Conservation (phyloP, 37 sponge, comb jelly and placozoan genomes). For the Crambe crambe region DNA sequence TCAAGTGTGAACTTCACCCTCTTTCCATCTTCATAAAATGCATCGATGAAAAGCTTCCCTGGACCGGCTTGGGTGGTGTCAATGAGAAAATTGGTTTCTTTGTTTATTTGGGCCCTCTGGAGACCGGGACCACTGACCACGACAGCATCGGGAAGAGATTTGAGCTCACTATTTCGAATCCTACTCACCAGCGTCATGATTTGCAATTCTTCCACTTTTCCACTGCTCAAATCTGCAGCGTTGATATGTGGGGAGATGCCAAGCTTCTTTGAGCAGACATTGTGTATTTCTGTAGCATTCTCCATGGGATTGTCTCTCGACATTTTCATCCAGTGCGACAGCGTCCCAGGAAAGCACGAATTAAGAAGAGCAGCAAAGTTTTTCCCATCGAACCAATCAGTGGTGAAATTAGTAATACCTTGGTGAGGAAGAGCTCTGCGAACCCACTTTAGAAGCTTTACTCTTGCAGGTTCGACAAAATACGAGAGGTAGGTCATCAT, state of each 20-base stretch:
- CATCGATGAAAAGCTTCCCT: constrained; percentile 59
- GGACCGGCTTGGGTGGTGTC: constrained; percentile 73
- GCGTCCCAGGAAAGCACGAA: constrained; percentile 38
- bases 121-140: constrained; percentile 64
- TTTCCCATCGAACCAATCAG: constrained; percentile 75
- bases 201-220: constrained; percentile 68
- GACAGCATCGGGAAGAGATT: constrained; percentile 57
- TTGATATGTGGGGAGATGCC: constrained; percentile 49
- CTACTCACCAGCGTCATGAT: constrained; percentile 53
- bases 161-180: constrained; percentile 45
- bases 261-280: constrained; percentile 13
- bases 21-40: constrained; percentile 36
- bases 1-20: constrained; percentile 23
- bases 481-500: constrained; percentile 87
- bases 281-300: constrained; percentile 39
- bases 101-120: constrained; percentile 28
- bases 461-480: constrained; percentile 57
- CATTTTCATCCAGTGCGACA: constrained; percentile 13
- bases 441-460: constrained; percentile 67
- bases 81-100: constrained; percentile 57
- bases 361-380: constrained; percentile 65
- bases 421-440: constrained; percentile 46
- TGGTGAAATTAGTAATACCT: constrained; percentile 60
- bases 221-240: constrained; percentile 35
- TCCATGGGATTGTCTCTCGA: constrained; percentile 21